These are phyloP conservation scores for Diplogasteroides magnus DNA, from an alignment of 1,140 invertebrate species.

Conservation along the genomic window DNA sequence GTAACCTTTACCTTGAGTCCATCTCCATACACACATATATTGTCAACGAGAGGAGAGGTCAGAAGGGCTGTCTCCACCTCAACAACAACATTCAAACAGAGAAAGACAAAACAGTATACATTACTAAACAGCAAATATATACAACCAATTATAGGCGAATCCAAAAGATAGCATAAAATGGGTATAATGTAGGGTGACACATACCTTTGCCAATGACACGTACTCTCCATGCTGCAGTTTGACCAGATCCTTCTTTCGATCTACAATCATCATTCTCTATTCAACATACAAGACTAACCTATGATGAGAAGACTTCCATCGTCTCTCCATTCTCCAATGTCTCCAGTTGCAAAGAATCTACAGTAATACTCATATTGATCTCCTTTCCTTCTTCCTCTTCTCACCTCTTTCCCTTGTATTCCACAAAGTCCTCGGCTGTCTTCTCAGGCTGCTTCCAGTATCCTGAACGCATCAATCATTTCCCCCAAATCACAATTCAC, in stretches of 20 bases:
- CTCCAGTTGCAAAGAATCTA: conserved; percentile 88
- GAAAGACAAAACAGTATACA: not conserved
- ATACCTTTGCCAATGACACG: conserved; percentile 60
- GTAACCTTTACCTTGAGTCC: conserved; percentile 65
- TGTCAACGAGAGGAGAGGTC: conserved; percentile 85
- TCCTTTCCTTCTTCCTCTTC: not conserved
- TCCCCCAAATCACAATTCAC: too few species aligned
- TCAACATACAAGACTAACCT: conserved; percentile 62
- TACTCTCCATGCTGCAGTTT: conserved; percentile 96
- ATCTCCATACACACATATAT: conserved; percentile 88
- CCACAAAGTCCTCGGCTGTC: conserved; percentile 81
- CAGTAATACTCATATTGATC: not conserved
- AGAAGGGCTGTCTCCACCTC: conserved; percentile 86
- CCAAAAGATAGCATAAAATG: not conserved
- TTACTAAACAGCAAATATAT: not conserved
- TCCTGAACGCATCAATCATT: too few species aligned
- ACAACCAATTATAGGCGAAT: too few species aligned
- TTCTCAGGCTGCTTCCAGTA: conserved; percentile 87
- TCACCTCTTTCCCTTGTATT: conserved; percentile 17
- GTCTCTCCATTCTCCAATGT: conserved; percentile 83
- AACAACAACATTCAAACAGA: too few species aligned
- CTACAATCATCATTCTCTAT: conserved; percentile 54
- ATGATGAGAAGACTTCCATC: conserved; percentile 94
- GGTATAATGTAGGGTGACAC: not conserved
- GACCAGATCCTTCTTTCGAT: conserved; percentile 95